Evolutionary conservation across 2,113 vertebrate genomes (phyloP).

Genomic region (Clarias batrachus): DNA sequence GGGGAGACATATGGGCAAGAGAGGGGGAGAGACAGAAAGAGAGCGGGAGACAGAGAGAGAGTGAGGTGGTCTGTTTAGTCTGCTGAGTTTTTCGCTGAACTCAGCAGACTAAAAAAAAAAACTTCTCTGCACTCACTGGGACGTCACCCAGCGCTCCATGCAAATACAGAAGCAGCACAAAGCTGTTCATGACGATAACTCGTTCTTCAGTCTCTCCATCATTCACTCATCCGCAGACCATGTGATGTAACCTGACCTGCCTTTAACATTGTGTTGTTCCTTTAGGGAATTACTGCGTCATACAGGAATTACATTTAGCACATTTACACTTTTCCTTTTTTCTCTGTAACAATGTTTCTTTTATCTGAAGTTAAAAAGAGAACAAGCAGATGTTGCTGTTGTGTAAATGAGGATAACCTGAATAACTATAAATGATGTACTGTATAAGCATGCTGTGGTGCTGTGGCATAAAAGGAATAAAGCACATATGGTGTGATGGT

Average conservation of each 20-base stretch:
- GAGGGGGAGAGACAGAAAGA: not conserved
- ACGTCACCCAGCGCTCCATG: not conserved
- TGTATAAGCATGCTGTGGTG: too few relatives aligned
- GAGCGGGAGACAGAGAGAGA: not conserved
- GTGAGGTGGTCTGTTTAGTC: too few relatives aligned
- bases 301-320: not conserved
- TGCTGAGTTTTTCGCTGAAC: slow-evolving; percentile 11
- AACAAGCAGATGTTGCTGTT: not conserved
- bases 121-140: not conserved
- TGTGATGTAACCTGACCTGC: not conserved
- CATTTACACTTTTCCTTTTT: too few relatives aligned
- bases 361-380: too few relatives aligned
- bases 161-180: not conserved
- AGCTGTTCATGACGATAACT: slow-evolving; percentile 27
- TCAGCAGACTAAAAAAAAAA: slow-evolving; percentile 1
- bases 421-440: not conserved
- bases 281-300: not conserved
- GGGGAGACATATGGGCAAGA: not conserved
- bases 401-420: not conserved
- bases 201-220: not conserved
- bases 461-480: not conserved
- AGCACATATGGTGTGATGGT: not conserved
- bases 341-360: too few relatives aligned
- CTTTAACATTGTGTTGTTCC: not conserved
- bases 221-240: not conserved